A percentile compares a stretch with the other conserved stretches of the same genome.
phyloP scores from a whole-genome alignment of 2,888 invertebrate genomes.

The Nycteola revayana region DNA sequence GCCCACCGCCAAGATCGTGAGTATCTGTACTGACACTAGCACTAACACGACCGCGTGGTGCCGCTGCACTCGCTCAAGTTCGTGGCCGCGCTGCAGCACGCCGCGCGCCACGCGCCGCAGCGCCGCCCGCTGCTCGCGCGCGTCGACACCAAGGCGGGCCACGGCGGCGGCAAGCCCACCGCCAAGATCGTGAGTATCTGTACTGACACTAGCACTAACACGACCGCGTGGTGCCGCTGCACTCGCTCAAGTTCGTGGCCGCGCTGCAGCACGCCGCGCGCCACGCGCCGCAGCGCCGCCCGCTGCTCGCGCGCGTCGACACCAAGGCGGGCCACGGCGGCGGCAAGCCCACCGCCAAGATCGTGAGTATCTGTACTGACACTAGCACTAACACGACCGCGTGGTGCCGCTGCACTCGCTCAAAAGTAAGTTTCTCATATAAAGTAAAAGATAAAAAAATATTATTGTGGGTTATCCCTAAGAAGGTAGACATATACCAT shows the following conservation, averaged over 20 bases:
- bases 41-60: slow-evolving; percentile 78
- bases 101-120: neutral
- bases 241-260: slow-evolving; percentile 67
- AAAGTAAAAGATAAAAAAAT: no score
- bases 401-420: slow-evolving; percentile 66
- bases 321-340: slow-evolving; percentile 98
- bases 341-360: slow-evolving; percentile 97
- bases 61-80: slow-evolving; percentile 67
- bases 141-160: slow-evolving; percentile 96
- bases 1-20: slow-evolving; percentile 94
- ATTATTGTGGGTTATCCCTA: no score
- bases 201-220: neutral
- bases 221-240: slow-evolving; percentile 78
- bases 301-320: slow-evolving; percentile 78
- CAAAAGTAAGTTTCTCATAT: no score
- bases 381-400: slow-evolving; percentile 48
- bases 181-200: slow-evolving; percentile 89
- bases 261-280: neutral
- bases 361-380: slow-evolving; percentile 79
- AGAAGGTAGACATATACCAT: no score
- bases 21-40: slow-evolving; percentile 25
- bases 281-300: neutral
- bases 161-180: slow-evolving; percentile 97
- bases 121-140: neutral
- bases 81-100: neutral